Base-by-base conservation (phyloP, 2,888 invertebrate species). In the Pachymerium ferrugineum region DNA sequence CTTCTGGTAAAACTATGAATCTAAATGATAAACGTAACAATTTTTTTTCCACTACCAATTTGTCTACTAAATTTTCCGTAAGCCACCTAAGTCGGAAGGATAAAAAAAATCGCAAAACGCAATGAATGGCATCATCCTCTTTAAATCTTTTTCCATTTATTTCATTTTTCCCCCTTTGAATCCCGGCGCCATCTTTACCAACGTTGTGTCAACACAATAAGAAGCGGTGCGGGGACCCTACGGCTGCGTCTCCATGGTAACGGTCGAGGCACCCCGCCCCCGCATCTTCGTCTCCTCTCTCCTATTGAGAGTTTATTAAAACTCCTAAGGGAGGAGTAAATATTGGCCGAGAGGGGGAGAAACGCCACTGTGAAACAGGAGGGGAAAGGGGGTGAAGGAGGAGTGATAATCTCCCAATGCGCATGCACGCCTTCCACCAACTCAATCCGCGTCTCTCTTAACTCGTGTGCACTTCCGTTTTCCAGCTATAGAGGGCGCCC, bases 401-500 rank as follows among this genome's bases (percentile, higher is more conserved):
- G 22, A n/a, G 68, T 68, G 68, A 30, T 31, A 68, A 68, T 68
- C 31, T 68, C 68, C 68, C 31, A 47, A 47, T 47, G 47, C 47
- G 47, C 47, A 47, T 47, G 47, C 47, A 47, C 47, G 47, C 47
- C 47, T 47, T 3, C 47, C 22, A 47, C 47, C 47, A 19, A 47
- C 47, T 47, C 47, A 47, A 47, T 47, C 47, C 47, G 47, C 47
- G 47, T 47, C 47, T 47, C 47, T 47, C 47, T 47, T 47, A 47
- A 47, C 47, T 47, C 47, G 47, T 47, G 47, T 47, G 47, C 12
- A 47, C 47, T 47, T 47, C 47, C 47, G 47, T 47, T 47, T 47
- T 47, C 6, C 6, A 47, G 47, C 47, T 47, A 12, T 47, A 47
- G 47, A 47, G 47, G 47, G 47, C 47, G 47, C 47, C 47, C 47